Conservation (phyloP, 2,113 vertebrate species). For the Campylomormyrus numenius region DNA sequence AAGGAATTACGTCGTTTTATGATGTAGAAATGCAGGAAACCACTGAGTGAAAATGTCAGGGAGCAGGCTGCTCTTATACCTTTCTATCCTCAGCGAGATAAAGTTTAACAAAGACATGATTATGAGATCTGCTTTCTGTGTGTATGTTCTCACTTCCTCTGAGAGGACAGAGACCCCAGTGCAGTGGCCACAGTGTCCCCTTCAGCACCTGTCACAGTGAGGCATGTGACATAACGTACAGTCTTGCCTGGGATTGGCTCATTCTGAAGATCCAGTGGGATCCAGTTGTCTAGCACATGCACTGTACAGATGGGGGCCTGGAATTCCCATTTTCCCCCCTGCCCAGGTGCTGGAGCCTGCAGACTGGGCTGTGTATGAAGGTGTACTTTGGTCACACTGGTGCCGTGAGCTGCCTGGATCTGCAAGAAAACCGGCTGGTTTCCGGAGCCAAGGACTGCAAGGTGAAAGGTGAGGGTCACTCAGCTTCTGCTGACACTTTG, state of each 20-base stretch:
- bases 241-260: not conserved
- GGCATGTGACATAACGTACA: not conserved
- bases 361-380: conserved; percentile 59
- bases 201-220: not conserved
- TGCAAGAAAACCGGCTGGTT: conserved; percentile 57
- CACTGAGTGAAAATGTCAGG: not conserved
- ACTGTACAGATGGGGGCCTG: not conserved
- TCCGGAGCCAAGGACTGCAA: conserved; percentile 73
- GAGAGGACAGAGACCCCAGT: not conserved
- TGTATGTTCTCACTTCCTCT: not conserved
- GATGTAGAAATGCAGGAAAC: not conserved
- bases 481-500: not conserved
- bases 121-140: not conserved
- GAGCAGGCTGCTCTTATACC: not conserved
- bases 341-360: conserved; percentile 73
- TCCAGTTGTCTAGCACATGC: not conserved
- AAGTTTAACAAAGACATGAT: not conserved
- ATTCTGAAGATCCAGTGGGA: not conserved
- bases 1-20: not conserved
- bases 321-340: not conserved
- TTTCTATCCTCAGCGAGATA: not conserved
- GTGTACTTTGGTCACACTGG: conserved; percentile 65
- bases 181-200: not conserved
- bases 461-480: conserved; percentile 71
- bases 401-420: conserved; percentile 69